Evolutionary conservation across 2,888 invertebrate genomes (phyloP).

Genomic region (Tetheella fluctuosa): DNA sequence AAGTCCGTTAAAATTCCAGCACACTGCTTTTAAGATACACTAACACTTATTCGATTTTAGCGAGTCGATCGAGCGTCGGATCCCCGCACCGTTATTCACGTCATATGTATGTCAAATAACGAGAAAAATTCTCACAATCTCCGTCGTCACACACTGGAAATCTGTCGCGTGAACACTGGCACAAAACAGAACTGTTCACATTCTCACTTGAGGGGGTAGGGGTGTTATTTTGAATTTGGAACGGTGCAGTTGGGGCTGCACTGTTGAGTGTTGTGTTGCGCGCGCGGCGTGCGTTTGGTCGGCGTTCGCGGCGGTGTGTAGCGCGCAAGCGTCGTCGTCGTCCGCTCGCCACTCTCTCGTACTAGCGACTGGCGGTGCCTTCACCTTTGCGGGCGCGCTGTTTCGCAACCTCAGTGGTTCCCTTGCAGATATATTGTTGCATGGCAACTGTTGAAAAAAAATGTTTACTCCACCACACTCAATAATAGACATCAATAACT

Average conservation of each 20-base stretch:
- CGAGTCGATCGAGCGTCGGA: slow-evolving; percentile 77
- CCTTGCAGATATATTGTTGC: slow-evolving; percentile 79
- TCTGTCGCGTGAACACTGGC: slow-evolving; percentile 51
- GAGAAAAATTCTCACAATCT: slow-evolving; percentile 70
- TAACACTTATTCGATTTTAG: slow-evolving; percentile 78
- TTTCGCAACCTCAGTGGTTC: slow-evolving; percentile 76
- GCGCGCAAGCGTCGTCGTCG: slow-evolving; percentile 55
- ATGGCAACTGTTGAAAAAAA: slow-evolving; percentile 74
- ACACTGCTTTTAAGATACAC: slow-evolving; percentile 76
- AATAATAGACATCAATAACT: slow-evolving; percentile 14
- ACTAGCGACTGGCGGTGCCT: slow-evolving; percentile 75
- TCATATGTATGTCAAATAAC: slow-evolving; percentile 79
- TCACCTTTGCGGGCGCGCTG: slow-evolving; percentile 66
- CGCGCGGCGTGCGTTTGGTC: slow-evolving; percentile 46
- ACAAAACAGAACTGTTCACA: slow-evolving; percentile 64
- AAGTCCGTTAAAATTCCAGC: slow-evolving; percentile 82
- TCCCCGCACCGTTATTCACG: slow-evolving; percentile 79
- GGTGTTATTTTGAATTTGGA: slow-evolving; percentile 43
- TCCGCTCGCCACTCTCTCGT: slow-evolving; percentile 71
- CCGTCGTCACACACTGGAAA: slow-evolving; percentile 41
- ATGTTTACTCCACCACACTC: slow-evolving; percentile 46
- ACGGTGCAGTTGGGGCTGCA: slow-evolving; percentile 51
- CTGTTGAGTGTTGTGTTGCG: slow-evolving; percentile 44
- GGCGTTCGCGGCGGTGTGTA: slow-evolving; percentile 25
- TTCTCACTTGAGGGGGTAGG: slow-evolving; percentile 42